Conservation (phyloP, 2,888 invertebrate species). For the Gibbula magus region DNA sequence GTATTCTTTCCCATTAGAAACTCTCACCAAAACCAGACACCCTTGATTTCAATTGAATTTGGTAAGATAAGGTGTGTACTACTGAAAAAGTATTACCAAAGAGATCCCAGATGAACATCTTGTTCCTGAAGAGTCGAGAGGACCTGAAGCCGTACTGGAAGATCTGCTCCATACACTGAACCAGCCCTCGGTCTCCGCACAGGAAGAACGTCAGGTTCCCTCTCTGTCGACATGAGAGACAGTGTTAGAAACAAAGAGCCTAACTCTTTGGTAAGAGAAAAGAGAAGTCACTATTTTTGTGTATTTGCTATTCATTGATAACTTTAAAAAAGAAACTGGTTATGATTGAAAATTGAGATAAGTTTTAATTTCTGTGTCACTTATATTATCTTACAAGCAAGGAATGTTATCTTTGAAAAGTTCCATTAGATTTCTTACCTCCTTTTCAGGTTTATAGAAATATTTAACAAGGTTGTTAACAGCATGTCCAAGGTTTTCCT, state of each 20-base stretch:
- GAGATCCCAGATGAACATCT: conserved; percentile 98
- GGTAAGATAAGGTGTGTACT: too few species aligned
- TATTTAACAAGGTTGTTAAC: conserved; percentile 98
- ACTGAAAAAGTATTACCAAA: conserved; percentile 81
- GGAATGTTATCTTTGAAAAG: too few species aligned
- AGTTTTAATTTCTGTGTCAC: too few species aligned
- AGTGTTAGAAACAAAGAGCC: not conserved
- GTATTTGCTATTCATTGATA: too few species aligned
- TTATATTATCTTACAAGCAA: too few species aligned
- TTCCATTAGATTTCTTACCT: conserved; percentile 75
- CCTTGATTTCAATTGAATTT: too few species aligned
- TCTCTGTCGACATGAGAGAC: conserved; percentile 52
- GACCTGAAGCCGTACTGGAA: conserved; percentile 97
- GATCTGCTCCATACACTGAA: conserved; percentile 93
- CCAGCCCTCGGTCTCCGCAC: conserved; percentile 96
- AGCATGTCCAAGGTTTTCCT: conserved; percentile 89
- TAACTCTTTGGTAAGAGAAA: not conserved
- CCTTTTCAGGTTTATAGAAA: conserved; percentile 91
- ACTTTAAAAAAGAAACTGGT: too few species aligned
- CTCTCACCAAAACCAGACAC: too few species aligned
- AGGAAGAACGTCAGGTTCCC: conserved; percentile 87
- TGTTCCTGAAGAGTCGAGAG: conserved; percentile 89
- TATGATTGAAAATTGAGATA: too few species aligned
- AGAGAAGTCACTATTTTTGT: too few species aligned
- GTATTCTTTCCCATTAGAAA: too few species aligned